Conservation (phyloP, 2,888 invertebrate genomes). For the Meliscaeva auricollis region DNA sequence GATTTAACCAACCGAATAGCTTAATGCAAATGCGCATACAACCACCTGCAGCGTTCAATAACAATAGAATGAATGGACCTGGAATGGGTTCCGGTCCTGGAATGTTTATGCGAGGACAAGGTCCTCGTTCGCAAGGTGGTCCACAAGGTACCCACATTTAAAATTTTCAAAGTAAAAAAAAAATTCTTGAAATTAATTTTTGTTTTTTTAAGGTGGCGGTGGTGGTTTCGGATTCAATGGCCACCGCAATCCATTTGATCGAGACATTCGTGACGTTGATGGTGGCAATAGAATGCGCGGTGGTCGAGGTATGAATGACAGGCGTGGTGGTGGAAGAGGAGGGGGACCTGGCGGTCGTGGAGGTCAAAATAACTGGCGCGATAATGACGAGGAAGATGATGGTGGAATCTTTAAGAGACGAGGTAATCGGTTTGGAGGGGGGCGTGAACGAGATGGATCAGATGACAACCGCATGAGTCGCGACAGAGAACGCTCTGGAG, state of each 20-base stretch:
- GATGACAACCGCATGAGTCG: constrained; percentile 76
- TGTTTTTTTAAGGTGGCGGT: constrained; percentile 19
- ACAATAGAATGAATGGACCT: constrained; percentile 81
- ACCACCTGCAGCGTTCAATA: constrained; percentile 81
- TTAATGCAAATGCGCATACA: constrained; percentile 83
- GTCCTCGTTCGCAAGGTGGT: constrained; percentile 76
- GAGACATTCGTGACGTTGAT: constrained; percentile 78
- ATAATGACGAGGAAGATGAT: constrained; percentile 80
- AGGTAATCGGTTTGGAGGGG: constrained; percentile 80
- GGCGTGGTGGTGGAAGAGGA: constrained; percentile 78
- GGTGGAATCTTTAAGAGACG: constrained; percentile 79
- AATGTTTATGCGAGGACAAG: constrained; percentile 77
- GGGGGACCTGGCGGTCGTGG: constrained; percentile 75
- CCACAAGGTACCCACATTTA: constrained; percentile 68
- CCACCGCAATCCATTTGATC: constrained; percentile 76
- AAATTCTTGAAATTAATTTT: neutral
- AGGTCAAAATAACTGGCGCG: constrained; percentile 81
- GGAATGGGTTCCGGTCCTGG: constrained; percentile 74
- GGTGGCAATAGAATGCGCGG: constrained; percentile 67
- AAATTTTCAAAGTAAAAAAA: neutral
- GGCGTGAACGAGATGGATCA: constrained; percentile 78
- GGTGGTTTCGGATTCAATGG: constrained; percentile 73
- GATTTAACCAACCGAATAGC: constrained; percentile 83
- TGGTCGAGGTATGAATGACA: constrained; percentile 70
- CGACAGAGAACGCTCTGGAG: constrained; percentile 54